These are phyloP conservation scores for Plusia festucae DNA, from an alignment of 2,888 invertebrate genomes.

Conservation along the genomic window DNA sequence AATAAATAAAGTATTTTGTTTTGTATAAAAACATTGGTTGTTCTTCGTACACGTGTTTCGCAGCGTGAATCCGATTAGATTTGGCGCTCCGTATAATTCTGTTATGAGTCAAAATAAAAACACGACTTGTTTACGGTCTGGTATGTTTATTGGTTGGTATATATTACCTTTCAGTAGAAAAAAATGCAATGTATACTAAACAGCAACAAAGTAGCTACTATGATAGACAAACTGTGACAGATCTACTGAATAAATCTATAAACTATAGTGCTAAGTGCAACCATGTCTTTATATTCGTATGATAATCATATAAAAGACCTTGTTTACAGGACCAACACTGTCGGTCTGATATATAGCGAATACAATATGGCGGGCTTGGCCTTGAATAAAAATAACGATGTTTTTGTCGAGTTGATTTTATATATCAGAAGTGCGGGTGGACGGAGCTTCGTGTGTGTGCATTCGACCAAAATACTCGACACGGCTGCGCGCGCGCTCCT, in stretches of 20 bases:
- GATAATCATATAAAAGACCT: conserved; percentile 65
- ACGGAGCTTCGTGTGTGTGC: conserved; percentile 55
- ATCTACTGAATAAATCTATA: conserved; percentile 5
- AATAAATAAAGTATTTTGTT: too few relatives aligned
- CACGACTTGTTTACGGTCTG: conserved; percentile 19
- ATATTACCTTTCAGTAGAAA: not conserved
- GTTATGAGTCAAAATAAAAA: conserved; percentile 35
- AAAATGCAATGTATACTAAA: not conserved
- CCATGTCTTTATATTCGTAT: conserved; percentile 39
- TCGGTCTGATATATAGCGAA: conserved; percentile 73
- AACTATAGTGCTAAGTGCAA: conserved; percentile 18
- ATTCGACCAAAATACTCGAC: conserved; percentile 58
- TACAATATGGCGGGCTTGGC: conserved; percentile 84
- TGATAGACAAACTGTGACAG: not conserved
- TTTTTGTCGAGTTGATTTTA: conserved; percentile 84
- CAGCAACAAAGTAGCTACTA: not conserved
- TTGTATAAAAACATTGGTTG: conserved; percentile 27
- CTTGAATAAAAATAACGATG: conserved; percentile 87
- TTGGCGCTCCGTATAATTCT: conserved; percentile 29
- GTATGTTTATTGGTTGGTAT: conserved; percentile 12
- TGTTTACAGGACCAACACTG: conserved; percentile 79
- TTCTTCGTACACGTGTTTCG: conserved; percentile 34
- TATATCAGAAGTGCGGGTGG: conserved; percentile 75
- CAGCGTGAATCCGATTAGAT: conserved; percentile 50
- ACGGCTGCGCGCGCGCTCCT: conserved; percentile 48